Evolutionary conservation across 2,113 vertebrate genomes (phyloP).

Genomic region (Oreochromis tanganicae): DNA sequence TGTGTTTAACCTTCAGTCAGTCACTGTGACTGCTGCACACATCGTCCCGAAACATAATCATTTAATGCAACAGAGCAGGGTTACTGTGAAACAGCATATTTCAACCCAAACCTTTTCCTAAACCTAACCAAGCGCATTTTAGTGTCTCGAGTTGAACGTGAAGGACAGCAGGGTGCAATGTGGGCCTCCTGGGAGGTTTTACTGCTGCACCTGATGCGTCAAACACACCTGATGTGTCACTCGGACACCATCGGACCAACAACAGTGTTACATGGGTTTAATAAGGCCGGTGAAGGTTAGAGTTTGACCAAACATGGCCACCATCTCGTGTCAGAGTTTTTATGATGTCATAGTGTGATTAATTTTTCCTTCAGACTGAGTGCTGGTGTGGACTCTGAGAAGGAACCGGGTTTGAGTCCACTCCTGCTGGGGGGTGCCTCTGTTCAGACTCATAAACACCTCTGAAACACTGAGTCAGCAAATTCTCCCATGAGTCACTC

Average conservation of each 20-base stretch:
- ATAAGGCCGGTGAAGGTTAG: rapidly evolving
- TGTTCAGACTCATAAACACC: neutral
- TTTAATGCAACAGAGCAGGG: neutral
- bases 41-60: neutral
- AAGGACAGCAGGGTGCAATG: neutral
- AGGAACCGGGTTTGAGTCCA: neutral
- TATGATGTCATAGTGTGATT: neutral
- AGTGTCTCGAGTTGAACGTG: neutral
- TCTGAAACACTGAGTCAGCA: neutral
- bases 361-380: neutral
- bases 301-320: neutral
- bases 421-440: rapidly evolving
- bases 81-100: neutral
- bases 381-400: neutral
- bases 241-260: neutral
- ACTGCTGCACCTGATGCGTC: neutral
- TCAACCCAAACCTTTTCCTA: neutral
- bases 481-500: neutral
- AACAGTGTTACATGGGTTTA: neutral
- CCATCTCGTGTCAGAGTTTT: neutral
- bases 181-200: neutral
- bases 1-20: neutral
- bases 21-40: neutral
- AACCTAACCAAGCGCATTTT: neutral
- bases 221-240: neutral